Conservation (phyloP, 2,113 vertebrate species). For the Cochlearius cochlearius region DNA sequence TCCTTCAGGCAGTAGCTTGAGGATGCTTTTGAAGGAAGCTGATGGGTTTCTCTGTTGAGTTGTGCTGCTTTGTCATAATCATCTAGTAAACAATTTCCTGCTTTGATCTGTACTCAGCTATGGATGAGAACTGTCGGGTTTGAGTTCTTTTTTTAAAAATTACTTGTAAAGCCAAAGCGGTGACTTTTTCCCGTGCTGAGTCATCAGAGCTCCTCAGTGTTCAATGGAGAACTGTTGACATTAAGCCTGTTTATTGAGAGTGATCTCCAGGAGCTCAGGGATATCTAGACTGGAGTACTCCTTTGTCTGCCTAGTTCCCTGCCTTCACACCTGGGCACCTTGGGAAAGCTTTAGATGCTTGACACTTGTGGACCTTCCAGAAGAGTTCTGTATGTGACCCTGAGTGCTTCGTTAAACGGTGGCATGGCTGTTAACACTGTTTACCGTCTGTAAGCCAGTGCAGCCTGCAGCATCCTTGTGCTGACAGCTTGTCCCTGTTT, state of each 20-base stretch:
- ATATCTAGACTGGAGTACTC: neutral
- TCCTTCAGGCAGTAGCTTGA: neutral
- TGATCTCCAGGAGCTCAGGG: neutral
- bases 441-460: neutral
- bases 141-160: neutral
- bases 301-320: neutral
- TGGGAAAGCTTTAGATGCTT: neutral
- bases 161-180: neutral
- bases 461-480: neutral
- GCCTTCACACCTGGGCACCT: neutral
- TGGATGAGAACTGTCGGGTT: neutral
- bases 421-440: neutral
- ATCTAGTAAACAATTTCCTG: neutral
- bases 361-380: neutral
- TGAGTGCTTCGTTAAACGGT: neutral
- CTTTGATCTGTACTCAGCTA: neutral
- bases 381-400: neutral
- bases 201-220: neutral
- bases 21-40: neutral
- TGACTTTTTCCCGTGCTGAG: neutral
- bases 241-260: neutral
- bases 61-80: neutral
- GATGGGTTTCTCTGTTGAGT: neutral
- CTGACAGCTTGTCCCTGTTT: neutral
- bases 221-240: fast-evolving